A percentile compares a stretch with the other conserved stretches of the same genome.
Evolutionary conservation across 2,797 vertebrate species (phyloP).

Genomic region (Atherinosoma microstoma): DNA sequence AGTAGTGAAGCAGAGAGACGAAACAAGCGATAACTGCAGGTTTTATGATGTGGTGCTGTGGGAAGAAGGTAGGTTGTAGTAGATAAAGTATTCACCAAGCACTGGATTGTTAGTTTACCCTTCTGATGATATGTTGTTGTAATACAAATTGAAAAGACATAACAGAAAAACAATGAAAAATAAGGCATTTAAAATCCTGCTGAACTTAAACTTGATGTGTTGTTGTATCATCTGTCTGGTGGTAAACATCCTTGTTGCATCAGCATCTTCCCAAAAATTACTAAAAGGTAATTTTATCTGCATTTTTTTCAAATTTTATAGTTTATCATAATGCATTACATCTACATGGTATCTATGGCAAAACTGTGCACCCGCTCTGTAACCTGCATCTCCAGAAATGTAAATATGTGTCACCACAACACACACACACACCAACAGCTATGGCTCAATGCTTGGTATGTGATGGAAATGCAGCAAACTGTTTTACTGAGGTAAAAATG

Average conservation of each 20-base stretch:
- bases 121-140: too few species aligned
- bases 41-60: slow-evolving; percentile 36
- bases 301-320: not conserved
- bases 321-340: not conserved
- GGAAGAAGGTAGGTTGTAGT: not conserved
- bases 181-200: not conserved
- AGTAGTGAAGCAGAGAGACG: not conserved
- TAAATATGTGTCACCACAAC: not conserved
- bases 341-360: too few species aligned
- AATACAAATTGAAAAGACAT: too few species aligned
- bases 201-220: not conserved
- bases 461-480: not conserved
- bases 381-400: not conserved
- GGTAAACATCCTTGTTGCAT: not conserved
- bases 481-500: too few species aligned
- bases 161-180: not conserved
- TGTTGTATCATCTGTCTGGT: not conserved
- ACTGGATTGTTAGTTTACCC: too few species aligned
- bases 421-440: not conserved
- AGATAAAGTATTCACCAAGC: not conserved
- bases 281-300: too few species aligned
- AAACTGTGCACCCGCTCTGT: not conserved
- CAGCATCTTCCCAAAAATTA: not conserved
- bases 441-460: not conserved
- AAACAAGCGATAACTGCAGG: slow-evolving; percentile 22